Percentiles rank a stretch among this genome's conserved stretches.
phyloP scores from a whole-genome alignment of 2,113 vertebrate species.

The Opisthocomus hoazin region DNA sequence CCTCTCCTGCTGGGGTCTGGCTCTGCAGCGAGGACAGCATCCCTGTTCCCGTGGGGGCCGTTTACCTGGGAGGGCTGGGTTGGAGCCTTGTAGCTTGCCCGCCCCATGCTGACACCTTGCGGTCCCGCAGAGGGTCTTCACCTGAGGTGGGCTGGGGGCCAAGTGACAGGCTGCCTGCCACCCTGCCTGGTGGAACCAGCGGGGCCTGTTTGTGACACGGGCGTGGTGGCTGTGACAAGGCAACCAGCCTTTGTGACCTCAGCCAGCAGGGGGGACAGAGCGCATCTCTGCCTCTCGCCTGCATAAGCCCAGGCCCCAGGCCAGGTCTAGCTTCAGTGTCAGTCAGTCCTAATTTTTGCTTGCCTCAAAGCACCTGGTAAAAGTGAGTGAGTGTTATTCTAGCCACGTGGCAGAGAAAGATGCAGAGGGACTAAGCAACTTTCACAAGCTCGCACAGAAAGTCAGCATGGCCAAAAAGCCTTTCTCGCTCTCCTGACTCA shows the following conservation, averaged over 20 bases:
- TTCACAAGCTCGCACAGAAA: not conserved
- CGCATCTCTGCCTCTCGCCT: not conserved
- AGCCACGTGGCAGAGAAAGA: not conserved
- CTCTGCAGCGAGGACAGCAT: not conserved
- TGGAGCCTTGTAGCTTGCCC: not conserved
- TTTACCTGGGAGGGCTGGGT: not conserved
- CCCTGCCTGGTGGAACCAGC: accelerated
- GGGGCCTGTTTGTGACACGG: accelerated
- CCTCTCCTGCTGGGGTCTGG: not conserved
- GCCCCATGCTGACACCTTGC: not conserved
- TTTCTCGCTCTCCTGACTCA: not conserved
- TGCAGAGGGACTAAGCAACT: not conserved
- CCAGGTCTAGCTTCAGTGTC: not conserved
- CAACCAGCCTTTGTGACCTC: not conserved
- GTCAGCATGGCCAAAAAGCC: not conserved
- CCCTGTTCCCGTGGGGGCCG: accelerated
- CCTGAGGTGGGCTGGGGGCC: not conserved
- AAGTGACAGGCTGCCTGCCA: not conserved
- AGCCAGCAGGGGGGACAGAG: not conserved
- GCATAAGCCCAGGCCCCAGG: not conserved
- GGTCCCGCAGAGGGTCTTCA: accelerated
- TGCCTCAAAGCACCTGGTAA: not conserved
- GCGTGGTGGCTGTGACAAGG: not conserved
- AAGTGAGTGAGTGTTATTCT: not conserved
- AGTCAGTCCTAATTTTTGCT: not conserved